phyloP scores from a whole-genome alignment of 2,797 vertebrate genomes.

The Galago senegalensis region DNA sequence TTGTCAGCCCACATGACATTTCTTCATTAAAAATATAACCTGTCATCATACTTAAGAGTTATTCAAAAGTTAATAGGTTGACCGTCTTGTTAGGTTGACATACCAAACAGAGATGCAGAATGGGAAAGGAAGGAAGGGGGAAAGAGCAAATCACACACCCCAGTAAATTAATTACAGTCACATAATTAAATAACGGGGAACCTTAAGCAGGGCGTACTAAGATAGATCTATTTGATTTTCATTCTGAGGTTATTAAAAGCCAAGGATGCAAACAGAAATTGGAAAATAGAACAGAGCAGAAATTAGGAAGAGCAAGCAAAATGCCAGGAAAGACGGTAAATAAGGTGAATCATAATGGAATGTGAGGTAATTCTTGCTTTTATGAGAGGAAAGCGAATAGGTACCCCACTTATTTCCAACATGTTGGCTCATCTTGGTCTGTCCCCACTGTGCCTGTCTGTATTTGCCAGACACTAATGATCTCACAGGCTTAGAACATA shows the following conservation, averaged over 20 bases:
- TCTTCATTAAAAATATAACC: neutral
- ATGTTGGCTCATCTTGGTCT: neutral
- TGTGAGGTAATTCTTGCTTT: neutral
- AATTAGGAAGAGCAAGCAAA: neutral
- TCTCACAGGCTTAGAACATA: neutral
- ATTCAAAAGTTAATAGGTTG: conserved; percentile 2
- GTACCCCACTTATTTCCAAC: neutral
- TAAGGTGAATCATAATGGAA: conserved; percentile 11
- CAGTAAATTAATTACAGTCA: neutral
- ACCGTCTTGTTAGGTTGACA: neutral
- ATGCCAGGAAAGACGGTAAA: conserved; percentile 18
- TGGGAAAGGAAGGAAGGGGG: neutral
- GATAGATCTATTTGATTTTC: neutral
- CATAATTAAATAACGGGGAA: conserved; percentile 5
- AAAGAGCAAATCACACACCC: neutral
- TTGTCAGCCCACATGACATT: neutral
- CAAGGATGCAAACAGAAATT: neutral
- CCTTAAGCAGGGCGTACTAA: neutral
- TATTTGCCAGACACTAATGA: neutral
- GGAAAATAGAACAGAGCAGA: neutral
- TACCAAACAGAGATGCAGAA: neutral
- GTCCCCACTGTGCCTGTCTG: neutral
- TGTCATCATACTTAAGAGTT: neutral
- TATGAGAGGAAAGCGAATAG: neutral
- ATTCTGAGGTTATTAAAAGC: neutral